Conservation (phyloP, 2,113 vertebrate genomes). For the Baryphthengus martii region DNA sequence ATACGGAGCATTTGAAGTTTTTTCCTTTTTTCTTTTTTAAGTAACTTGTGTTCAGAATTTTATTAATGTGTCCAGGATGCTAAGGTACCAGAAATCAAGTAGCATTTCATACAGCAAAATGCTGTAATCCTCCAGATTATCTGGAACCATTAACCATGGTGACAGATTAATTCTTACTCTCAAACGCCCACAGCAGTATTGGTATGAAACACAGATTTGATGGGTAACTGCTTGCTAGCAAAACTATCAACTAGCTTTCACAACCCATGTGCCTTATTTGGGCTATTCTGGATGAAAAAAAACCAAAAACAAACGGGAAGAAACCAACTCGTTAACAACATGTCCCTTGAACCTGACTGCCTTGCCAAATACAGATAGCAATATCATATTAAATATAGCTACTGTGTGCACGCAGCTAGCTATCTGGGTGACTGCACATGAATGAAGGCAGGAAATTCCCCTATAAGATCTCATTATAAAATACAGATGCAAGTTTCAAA, state of each 20-base stretch:
- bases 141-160: neutral
- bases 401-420: neutral
- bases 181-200: neutral
- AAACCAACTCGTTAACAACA: neutral
- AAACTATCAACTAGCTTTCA: neutral
- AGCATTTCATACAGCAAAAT: neutral
- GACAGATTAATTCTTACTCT: constrained; percentile 16
- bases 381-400: neutral
- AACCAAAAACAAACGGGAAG: neutral
- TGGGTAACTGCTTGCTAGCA: neutral
- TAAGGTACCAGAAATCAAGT: constrained; percentile 29
- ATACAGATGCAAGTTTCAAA: neutral
- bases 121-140: neutral
- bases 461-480: neutral
- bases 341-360: neutral
- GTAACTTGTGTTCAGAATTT: neutral
- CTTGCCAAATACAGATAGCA: neutral
- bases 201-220: constrained; percentile 5
- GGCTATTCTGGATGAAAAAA: neutral
- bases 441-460: neutral
- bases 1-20: neutral
- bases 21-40: neutral
- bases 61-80: neutral
- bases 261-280: neutral
- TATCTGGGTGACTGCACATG: neutral